A percentile compares a stretch with the other conserved stretches of the same genome.
phyloP scores from a whole-genome alignment of 2,888 invertebrate species.

The Fabriciana adippe region DNA sequence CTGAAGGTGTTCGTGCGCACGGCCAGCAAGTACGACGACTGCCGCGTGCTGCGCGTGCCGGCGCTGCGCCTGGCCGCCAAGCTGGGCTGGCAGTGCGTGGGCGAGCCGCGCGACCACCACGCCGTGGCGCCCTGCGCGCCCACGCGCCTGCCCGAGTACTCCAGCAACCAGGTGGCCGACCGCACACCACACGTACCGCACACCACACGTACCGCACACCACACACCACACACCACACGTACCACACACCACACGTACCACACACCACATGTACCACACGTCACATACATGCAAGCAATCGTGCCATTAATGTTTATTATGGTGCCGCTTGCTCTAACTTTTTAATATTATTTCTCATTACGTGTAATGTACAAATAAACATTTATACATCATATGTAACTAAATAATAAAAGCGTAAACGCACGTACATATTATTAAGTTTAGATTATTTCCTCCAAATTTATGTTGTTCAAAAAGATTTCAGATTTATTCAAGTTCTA shows the following conservation, averaged over 20 bases:
- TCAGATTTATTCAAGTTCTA: background rate
- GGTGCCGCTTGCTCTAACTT: too few species aligned
- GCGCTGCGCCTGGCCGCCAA: constrained; percentile 91
- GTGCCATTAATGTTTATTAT: background rate
- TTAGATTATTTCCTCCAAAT: too few species aligned
- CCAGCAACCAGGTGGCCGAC: constrained; percentile 92
- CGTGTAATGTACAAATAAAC: too few species aligned
- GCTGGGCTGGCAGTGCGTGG: constrained; percentile 94
- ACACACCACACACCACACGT: too few species aligned
- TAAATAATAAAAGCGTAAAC: too few species aligned
- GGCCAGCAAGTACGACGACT: constrained; percentile 99
- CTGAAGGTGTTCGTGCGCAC: constrained; percentile 97
- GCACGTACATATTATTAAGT: background rate
- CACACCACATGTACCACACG: too few species aligned
- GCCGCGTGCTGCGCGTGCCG: constrained; percentile 95
- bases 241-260: too few species aligned
- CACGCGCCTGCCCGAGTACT: constrained; percentile 97
- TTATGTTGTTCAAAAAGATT: too few species aligned
- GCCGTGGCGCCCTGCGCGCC: constrained; percentile 97
- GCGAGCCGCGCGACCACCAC: constrained; percentile 98
- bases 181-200: too few species aligned
- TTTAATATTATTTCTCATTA: background rate
- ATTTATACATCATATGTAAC: too few species aligned
- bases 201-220: too few species aligned
- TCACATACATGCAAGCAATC: too few species aligned